A percentile compares a stretch with the other conserved stretches of the same genome.
phyloP scores from a whole-genome alignment of 2,113 vertebrate genomes.

The Grantiella picta region DNA sequence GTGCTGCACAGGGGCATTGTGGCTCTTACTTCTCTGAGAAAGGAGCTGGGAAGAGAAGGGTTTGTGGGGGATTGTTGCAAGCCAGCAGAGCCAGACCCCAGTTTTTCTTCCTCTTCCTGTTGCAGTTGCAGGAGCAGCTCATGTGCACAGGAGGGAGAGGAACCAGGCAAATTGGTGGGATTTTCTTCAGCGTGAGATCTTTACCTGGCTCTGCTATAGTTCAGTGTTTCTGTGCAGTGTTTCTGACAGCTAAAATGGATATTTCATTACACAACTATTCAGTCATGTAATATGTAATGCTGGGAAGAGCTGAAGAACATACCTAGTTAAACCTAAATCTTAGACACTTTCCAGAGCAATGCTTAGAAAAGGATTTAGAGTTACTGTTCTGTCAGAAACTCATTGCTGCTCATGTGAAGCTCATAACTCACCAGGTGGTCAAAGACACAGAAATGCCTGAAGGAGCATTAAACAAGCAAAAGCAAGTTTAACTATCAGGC shows the following conservation, averaged over 20 bases:
- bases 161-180: neutral
- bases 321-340: neutral
- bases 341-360: neutral
- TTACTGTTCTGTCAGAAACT: neutral
- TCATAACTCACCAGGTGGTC: neutral
- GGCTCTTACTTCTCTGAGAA: neutral
- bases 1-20: neutral
- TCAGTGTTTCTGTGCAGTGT: neutral
- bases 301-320: neutral
- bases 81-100: neutral
- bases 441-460: neutral
- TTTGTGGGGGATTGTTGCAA: neutral
- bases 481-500: neutral
- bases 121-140: neutral
- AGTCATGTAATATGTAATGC: neutral
- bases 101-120: neutral
- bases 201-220: neutral
- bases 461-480: neutral
- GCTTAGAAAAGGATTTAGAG: neutral
- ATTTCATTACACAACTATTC: neutral
- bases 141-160: rapidly evolving
- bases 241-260: neutral
- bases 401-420: neutral
- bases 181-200: neutral
- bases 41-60: neutral